These are phyloP conservation scores for Spodoptera litura DNA, from an alignment of 1,140 invertebrate species.

Conservation along the genomic window DNA sequence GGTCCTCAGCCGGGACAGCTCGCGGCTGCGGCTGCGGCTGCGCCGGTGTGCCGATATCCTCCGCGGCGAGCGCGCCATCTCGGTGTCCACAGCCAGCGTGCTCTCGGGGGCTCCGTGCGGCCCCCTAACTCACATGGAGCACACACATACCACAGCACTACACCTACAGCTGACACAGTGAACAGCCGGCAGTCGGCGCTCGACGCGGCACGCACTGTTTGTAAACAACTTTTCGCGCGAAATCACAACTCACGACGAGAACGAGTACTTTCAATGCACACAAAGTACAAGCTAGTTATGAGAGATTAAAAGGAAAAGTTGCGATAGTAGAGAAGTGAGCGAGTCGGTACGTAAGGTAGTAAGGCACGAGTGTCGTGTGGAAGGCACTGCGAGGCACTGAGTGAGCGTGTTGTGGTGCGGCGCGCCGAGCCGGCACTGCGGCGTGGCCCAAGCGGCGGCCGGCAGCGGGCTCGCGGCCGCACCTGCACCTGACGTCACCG, in stretches of 20 bases:
- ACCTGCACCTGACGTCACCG: constrained; percentile 21
- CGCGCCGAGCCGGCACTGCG: constrained; percentile 37
- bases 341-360: constrained; percentile 39
- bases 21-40: constrained; percentile 68
- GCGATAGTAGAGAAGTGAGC: constrained; percentile 27
- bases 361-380: constrained; percentile 66
- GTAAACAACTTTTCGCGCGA: constrained; percentile 37
- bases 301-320: constrained; percentile 26
- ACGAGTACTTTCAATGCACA: constrained; percentile 13
- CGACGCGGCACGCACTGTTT: constrained; percentile 27
- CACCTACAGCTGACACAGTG: constrained; percentile 36
- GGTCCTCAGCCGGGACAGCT: constrained; percentile 68
- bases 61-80: constrained; percentile 76
- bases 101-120: not conserved
- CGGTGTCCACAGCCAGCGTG: constrained; percentile 24
- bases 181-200: not conserved
- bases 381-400: constrained; percentile 68
- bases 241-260: constrained; percentile 33
- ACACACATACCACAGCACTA: constrained; percentile 32
- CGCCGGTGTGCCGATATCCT: constrained; percentile 66
- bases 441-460: constrained; percentile 50
- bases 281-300: constrained; percentile 36
- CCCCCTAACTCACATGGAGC: not conserved
- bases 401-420: constrained; percentile 31
- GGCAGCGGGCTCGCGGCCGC: constrained; percentile 3